phyloP scores from a whole-genome alignment of 2,797 vertebrate genomes.

The Cryptoprocta ferox region DNA sequence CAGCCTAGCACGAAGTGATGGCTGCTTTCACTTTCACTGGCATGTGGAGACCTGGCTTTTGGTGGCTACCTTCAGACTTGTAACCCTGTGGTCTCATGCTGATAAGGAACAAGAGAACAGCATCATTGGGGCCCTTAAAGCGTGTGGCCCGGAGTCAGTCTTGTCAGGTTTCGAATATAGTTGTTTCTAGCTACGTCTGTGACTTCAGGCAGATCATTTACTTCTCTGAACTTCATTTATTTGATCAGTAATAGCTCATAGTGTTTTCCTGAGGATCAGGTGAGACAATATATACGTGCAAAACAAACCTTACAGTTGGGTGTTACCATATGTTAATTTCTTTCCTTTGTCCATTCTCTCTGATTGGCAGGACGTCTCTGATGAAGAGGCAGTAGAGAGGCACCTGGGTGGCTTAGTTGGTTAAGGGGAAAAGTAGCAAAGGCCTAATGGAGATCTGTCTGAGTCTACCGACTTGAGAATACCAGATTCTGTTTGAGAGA shows the following conservation, averaged over 20 bases:
- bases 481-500: background rate
- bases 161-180: background rate
- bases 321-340: background rate
- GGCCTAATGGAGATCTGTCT: background rate
- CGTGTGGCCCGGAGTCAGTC: background rate
- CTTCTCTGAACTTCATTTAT: background rate
- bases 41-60: background rate
- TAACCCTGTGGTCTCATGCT: background rate
- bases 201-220: background rate
- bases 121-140: background rate
- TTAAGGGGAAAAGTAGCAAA: background rate
- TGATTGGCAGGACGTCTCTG: conserved; percentile 31
- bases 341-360: background rate
- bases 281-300: background rate
- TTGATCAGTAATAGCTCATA: background rate
- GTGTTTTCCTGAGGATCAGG: background rate
- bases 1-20: background rate
- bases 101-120: background rate
- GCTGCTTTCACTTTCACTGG: background rate
- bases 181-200: background rate
- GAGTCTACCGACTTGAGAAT: background rate
- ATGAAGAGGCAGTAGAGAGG: background rate
- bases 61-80: background rate
- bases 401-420: too few species aligned
- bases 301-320: background rate